Base-by-base conservation (phyloP, 2,888 invertebrate genomes). In the Drosophila mimica region DNA sequence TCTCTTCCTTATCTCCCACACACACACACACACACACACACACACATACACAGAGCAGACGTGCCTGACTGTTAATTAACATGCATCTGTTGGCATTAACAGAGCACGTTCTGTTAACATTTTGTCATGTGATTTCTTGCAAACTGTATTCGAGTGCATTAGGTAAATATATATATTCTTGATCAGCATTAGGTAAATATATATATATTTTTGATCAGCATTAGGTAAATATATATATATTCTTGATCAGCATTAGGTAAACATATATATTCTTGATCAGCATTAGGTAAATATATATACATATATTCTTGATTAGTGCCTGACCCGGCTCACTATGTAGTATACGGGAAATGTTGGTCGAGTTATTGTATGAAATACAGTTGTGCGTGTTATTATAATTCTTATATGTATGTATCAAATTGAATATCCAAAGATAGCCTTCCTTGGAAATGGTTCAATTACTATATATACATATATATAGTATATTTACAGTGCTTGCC, bases 1-100 rank as follows among this genome's bases (percentile, higher is more conserved):
- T 48, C 46, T 28, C 7, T 48, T 40, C 20, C 70, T 74, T 74
- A 76, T 78, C 76, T 70, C 25, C 33, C 17, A 25, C 63, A 61
- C 15, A 20, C 13, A 20, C 9, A 40, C 34, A 15, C 6, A 15
- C 36, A 15, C 36, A 36, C 15, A 36, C 40, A 17, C n/a, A 25
- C 46, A 40, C 13, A 15, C 13, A 15, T 11, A 3, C n/a, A 6
- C 6, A n/a, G n/a, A 28, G 11, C 15, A 72, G 46, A 72, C 77
- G 54, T 76, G 66, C 63, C 58, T 36, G 25, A 17, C 56, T 71
- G 76, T 74, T 46, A 75, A 70, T 40, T 20, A 15, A 9, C 20
- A 60, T 56, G 3, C n/a, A 17, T 15, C 7, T 8, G 31, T 28
- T 66, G 20, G 20, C 56, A 56, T 51, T n/a, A 51, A 31, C 33